A percentile compares a stretch with the other conserved stretches of the same genome.
Evolutionary conservation across 2,888 invertebrate species (phyloP).

Genomic region (Leucania comma): DNA sequence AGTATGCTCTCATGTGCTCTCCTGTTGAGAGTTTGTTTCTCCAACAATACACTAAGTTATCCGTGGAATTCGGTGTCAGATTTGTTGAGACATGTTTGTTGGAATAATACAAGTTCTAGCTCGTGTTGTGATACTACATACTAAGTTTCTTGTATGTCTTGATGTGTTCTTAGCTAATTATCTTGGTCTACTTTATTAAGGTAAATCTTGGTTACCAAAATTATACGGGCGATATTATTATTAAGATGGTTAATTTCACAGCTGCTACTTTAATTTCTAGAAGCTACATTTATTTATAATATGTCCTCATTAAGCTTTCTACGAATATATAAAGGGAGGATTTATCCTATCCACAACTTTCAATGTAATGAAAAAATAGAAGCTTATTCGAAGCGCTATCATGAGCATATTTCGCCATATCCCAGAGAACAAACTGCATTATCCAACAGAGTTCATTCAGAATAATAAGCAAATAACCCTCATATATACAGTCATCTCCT

Average conservation of each 20-base stretch:
- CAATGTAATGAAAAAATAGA: background rate
- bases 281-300: background rate
- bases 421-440: slow-evolving; percentile 20
- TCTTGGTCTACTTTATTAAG: slow-evolving; percentile 1
- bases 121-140: slow-evolving; percentile 33
- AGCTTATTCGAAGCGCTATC: slow-evolving; percentile 10
- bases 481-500: slow-evolving; percentile 18
- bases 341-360: background rate
- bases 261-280: background rate
- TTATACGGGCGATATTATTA: background rate
- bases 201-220: background rate
- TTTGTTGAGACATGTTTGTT: slow-evolving; percentile 49
- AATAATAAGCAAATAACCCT: slow-evolving; percentile 28
- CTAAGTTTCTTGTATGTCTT: slow-evolving; percentile 26
- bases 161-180: background rate
- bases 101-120: slow-evolving; percentile 43
- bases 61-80: slow-evolving; percentile 49
- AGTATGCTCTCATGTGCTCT: slow-evolving; percentile 45
- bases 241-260: background rate
- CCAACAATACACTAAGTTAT: slow-evolving; percentile 56
- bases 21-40: slow-evolving; percentile 51
- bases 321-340: slow-evolving; percentile 8
- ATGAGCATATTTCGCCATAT: slow-evolving; percentile 8
- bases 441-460: slow-evolving; percentile 17
- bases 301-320: background rate